Evolutionary conservation across 2,797 vertebrate species (phyloP), one percentile per base, ranked within the genome.

Genomic region (Apodemus agrarius): DNA sequence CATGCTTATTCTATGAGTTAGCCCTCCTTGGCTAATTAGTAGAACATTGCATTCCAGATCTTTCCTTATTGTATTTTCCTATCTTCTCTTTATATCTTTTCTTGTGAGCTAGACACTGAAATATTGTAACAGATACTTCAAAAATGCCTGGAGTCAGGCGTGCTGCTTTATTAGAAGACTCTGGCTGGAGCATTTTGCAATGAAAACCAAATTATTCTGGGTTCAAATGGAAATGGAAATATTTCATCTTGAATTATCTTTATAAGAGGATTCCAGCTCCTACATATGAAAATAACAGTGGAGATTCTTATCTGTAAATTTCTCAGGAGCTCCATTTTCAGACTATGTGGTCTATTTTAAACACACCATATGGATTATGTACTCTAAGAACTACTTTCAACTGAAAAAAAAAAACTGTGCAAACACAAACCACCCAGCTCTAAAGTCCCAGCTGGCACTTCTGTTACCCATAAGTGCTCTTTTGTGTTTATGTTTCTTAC

Each of bases 401-500:
- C 84, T 89, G 65, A 86, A 94, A 96, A 88, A 91, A 90, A 89
- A 90, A 94, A 90, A 93, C 40, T 95, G 37, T 95, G 93, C 96
- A 96, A 97, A 97, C 91, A 98, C 90, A 97, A 98, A 97, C 96
- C 94, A 94, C 89, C 97, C 97, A 96, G 87, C 57, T 97, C 96
- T 96, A 59, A 96, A 95, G 96, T 97, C 96, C 96, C 96, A 97
- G 97, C 96, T 97, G 95, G 96, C 87, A 97, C 94, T 97, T 97
- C 80, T 96, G 97, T 97, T 98, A 96, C 95, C 85, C 97, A 89
- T 96, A 95, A 97, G 97, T 96, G 96, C 93, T 97, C 95, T 91
- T 95, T 95, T 97, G 96, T 98, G 96, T 97, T 98, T 97, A 97
- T 96, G 95, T 97, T 96, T 97, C 97, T 97, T 97, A 97, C 93